A percentile compares a stretch with the other conserved stretches of the same genome.
Evolutionary conservation across 1,140 invertebrate genomes (phyloP).

Genomic region (Drosophila subpulchrella): DNA sequence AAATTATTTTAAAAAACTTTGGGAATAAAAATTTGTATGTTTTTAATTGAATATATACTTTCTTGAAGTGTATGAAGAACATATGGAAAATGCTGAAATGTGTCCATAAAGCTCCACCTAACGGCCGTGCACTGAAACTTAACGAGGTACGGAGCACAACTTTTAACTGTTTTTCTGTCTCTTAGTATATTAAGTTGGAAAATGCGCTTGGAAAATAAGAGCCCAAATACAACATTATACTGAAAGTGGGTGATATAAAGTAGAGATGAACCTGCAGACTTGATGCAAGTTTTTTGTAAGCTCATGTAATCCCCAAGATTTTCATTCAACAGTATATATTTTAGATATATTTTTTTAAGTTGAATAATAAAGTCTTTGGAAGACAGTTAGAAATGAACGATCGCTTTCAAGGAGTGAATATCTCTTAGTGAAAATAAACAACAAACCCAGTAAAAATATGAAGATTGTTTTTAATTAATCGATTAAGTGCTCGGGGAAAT

Average conservation of each 20-base stretch:
- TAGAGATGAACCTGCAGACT: slow-evolving; percentile 12
- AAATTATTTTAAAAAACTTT: too few relatives aligned
- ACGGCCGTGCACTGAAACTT: slow-evolving; percentile 61
- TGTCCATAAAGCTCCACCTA: slow-evolving; percentile 72
- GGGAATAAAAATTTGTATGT: too few relatives aligned
- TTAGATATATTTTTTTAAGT: too few relatives aligned
- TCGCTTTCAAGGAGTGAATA: not conserved
- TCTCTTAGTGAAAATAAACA: not conserved
- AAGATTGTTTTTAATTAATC: slow-evolving; percentile 34
- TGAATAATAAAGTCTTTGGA: too few relatives aligned
- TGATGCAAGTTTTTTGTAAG: slow-evolving; percentile 1
- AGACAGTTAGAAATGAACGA: too few relatives aligned
- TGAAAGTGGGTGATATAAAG: slow-evolving; percentile 12
- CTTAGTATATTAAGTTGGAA: slow-evolving; percentile 18
- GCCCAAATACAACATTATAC: slow-evolving; percentile 27
- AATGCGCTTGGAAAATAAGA: slow-evolving; percentile 22
- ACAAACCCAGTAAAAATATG: not conserved
- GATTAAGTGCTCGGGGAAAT: slow-evolving; percentile 30
- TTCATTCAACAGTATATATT: not conserved
- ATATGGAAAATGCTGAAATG: slow-evolving; percentile 57
- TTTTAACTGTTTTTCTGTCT: slow-evolving; percentile 39
- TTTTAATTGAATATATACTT: too few relatives aligned
- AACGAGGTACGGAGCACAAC: slow-evolving; percentile 44
- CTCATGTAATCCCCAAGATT: slow-evolving; percentile 1
- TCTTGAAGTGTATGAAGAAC: slow-evolving; percentile 4